Percentiles rank a stretch among this genome's conserved stretches.
phyloP scores from a whole-genome alignment of 2,888 invertebrate genomes.

The Polydrusus tereticollis region DNA sequence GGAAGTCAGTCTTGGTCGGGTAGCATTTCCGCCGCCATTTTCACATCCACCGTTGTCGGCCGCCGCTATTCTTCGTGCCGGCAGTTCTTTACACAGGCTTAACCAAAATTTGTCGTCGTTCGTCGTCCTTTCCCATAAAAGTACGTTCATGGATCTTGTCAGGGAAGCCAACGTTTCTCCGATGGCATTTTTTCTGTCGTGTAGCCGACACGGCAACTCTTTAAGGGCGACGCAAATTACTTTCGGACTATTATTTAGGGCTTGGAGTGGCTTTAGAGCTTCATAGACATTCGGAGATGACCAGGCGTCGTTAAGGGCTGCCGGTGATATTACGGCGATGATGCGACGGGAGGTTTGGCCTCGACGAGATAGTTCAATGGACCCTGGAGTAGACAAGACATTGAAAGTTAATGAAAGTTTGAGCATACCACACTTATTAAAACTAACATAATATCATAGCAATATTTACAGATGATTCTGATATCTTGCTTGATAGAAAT shows the following conservation, averaged over 20 bases:
- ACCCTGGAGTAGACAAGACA: conserved; percentile 68
- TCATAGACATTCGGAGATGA: conserved; percentile 64
- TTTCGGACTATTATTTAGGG: conserved; percentile 58
- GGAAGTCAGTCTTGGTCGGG: conserved; percentile 43
- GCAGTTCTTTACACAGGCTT: conserved; percentile 74
- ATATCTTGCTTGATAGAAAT: no score
- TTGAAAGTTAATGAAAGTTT: neutral
- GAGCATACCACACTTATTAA: no score
- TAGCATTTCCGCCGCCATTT: neutral
- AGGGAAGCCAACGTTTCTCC: conserved; percentile 70
- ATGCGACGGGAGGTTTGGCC: conserved; percentile 69
- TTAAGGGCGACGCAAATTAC: conserved; percentile 66
- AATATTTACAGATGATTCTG: no score
- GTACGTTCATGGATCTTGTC: conserved; percentile 68
- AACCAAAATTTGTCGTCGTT: conserved; percentile 73
- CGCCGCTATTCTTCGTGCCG: conserved; percentile 67
- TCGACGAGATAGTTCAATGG: conserved; percentile 70
- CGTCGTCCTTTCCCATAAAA: conserved; percentile 67
- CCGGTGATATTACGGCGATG: conserved; percentile 68
- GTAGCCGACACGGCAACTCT: conserved; percentile 63
- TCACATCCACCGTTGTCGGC: conserved; percentile 12
- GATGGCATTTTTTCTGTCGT: conserved; percentile 63
- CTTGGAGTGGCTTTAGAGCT: conserved; percentile 67
- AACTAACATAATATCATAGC: no score
- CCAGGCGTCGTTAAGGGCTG: conserved; percentile 68